A percentile compares a stretch with the other conserved stretches of the same genome.
phyloP scores from a whole-genome alignment of 1,140 invertebrate species.

The Potamilus streckersoni region DNA sequence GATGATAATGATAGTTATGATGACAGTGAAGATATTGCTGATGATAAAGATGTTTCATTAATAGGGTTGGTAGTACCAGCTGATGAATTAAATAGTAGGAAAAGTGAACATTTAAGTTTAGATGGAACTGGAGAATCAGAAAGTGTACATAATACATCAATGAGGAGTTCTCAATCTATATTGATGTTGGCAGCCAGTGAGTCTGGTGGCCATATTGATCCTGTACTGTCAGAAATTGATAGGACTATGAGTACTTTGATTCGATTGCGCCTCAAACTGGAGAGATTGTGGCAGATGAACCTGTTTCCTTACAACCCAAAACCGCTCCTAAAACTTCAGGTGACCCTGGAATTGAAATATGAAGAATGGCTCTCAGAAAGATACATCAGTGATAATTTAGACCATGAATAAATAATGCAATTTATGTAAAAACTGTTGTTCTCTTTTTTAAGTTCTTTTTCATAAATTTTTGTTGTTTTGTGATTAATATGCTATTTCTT shows the following conservation, averaged over 20 bases:
- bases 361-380: too few relatives aligned
- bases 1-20: not conserved
- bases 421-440: too few relatives aligned
- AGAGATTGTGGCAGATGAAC: slow-evolving; percentile 82
- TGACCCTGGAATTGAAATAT: too few relatives aligned
- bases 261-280: slow-evolving; percentile 82
- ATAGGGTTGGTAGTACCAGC: not conserved
- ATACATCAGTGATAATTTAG: too few relatives aligned
- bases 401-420: too few relatives aligned
- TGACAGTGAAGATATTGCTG: not conserved
- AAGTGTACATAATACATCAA: not conserved
- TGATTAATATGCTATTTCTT: too few relatives aligned
- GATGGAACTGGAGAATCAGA: not conserved
- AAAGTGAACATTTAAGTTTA: not conserved
- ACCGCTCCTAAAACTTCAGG: slow-evolving; percentile 80
- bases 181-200: too few relatives aligned
- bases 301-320: slow-evolving; percentile 92
- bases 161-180: too few relatives aligned
- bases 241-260: slow-evolving; percentile 87
- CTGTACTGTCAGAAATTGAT: slow-evolving; percentile 10
- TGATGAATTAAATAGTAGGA: not conserved
- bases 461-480: too few relatives aligned
- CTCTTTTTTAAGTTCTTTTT: too few relatives aligned
- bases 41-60: not conserved
- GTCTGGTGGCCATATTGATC: too few relatives aligned